Evolutionary conservation across 2,113 vertebrate species (phyloP).

Genomic region (Desmodus rotundus): DNA sequence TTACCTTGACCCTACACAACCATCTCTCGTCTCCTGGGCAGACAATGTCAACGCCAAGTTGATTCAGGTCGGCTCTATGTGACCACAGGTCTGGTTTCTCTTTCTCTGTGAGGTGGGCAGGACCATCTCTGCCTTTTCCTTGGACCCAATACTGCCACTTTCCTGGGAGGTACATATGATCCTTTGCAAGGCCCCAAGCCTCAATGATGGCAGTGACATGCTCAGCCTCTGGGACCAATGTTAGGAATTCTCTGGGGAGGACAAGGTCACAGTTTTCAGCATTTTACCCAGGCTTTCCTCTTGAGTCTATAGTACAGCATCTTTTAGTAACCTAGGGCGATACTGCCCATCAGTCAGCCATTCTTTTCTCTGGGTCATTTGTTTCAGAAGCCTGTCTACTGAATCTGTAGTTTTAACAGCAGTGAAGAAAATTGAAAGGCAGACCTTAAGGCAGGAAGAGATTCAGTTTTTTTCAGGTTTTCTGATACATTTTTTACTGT

Average conservation of each 20-base stretch:
- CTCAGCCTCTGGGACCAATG: background rate
- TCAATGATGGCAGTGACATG: too few relatives aligned
- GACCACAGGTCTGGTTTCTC: background rate
- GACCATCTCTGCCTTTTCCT: background rate
- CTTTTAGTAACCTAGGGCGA: background rate
- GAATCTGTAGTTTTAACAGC: background rate
- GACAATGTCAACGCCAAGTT: background rate
- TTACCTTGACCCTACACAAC: background rate
- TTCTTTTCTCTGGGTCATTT: background rate
- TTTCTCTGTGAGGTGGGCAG: background rate
- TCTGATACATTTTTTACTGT: background rate
- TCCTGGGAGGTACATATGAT: background rate
- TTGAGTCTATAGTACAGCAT: too few relatives aligned
- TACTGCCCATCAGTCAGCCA: background rate
- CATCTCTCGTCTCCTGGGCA: background rate
- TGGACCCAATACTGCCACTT: background rate
- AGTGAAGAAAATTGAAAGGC: background rate
- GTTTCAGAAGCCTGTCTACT: background rate
- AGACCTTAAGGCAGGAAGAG: background rate
- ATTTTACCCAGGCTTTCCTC: background rate
- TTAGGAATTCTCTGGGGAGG: background rate
- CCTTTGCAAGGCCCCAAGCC: background rate
- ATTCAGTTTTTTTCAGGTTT: background rate
- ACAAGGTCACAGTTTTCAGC: background rate
- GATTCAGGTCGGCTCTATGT: background rate